Percentiles rank a stretch among this genome's conserved stretches.
These are phyloP conservation scores for Tarsius wallacei DNA, from an alignment of 2,797 vertebrate genomes.

Conservation along the genomic window DNA sequence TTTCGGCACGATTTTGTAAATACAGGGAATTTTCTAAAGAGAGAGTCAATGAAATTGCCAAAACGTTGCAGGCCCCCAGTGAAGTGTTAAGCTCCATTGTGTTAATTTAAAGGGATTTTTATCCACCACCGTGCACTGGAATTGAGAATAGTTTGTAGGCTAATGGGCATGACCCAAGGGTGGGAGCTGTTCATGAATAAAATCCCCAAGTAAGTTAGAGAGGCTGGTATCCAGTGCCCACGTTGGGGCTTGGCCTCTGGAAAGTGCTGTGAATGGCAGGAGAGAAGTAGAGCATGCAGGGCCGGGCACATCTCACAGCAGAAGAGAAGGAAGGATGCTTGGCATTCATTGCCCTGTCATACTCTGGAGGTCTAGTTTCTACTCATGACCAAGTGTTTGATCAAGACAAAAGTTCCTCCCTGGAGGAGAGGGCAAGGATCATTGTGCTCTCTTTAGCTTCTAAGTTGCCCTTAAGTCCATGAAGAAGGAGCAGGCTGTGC, in stretches of 20 bases:
- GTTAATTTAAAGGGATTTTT: background rate
- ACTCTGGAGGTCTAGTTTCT: background rate
- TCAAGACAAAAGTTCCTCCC: background rate
- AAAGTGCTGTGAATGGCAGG: fast-evolving
- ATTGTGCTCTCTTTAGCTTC: background rate
- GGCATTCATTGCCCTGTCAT: background rate
- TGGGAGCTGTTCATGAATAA: background rate
- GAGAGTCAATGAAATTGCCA: background rate
- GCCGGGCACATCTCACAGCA: fast-evolving
- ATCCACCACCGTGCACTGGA: background rate
- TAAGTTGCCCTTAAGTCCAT: background rate
- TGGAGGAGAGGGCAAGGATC: background rate
- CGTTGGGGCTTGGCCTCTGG: fast-evolving
- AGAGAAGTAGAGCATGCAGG: background rate
- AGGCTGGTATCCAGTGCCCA: fast-evolving
- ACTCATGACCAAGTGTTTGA: background rate
- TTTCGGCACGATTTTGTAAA: background rate
- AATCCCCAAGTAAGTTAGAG: background rate
- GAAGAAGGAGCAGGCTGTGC: background rate
- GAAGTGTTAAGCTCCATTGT: background rate
- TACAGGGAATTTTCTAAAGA: background rate
- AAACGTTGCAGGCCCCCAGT: background rate
- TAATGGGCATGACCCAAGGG: background rate
- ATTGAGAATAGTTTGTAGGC: background rate
- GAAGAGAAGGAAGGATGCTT: background rate